Percentiles rank a stretch among this genome's conserved stretches.
phyloP scores from a whole-genome alignment of 1,140 invertebrate genomes.

The Calycopis cecrops region DNA sequence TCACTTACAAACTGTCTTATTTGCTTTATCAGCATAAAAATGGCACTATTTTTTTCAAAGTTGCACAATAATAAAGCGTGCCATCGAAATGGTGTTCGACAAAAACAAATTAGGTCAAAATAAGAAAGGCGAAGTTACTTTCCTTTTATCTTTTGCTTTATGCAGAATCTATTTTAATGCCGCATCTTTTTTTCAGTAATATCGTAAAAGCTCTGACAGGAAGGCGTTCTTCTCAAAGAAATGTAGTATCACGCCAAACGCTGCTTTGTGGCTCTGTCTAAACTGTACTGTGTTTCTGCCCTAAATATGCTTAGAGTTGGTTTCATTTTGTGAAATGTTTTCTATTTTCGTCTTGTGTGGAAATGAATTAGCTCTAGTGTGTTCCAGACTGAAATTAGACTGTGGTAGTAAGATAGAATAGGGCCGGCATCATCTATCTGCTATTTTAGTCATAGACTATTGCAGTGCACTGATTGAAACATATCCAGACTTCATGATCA shows the following conservation, averaged over 20 bases:
- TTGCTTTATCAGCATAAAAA: not conserved
- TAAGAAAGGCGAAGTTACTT: conserved; percentile 1
- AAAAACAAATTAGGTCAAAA: conserved; percentile 2
- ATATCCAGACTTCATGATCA: too few species aligned
- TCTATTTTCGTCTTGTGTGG: not conserved
- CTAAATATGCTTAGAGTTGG: conserved; percentile 10
- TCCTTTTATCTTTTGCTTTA: not conserved
- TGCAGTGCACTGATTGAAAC: too few species aligned
- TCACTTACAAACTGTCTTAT: too few species aligned
- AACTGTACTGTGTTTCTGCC: conserved; percentile 4
- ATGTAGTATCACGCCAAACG: conserved; percentile 16
- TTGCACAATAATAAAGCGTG: not conserved
- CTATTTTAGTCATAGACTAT: too few species aligned
- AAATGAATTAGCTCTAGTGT: conserved; percentile 1
- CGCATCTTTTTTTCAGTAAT: conserved; percentile 18
- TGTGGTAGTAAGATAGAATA: too few species aligned
- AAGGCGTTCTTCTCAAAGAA: conserved; percentile 17
- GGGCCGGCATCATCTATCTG: too few species aligned
- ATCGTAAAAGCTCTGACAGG: conserved; percentile 17
- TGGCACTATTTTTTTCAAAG: not conserved
- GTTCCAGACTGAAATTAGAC: too few species aligned
- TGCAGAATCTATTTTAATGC: conserved; percentile 14
- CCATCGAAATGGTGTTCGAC: too few species aligned
- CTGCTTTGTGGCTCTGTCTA: conserved; percentile 13
- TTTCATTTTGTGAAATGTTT: not conserved